Evolutionary conservation across 1,140 invertebrate genomes (phyloP).

Genomic region (Diorhabda sublineata): DNA sequence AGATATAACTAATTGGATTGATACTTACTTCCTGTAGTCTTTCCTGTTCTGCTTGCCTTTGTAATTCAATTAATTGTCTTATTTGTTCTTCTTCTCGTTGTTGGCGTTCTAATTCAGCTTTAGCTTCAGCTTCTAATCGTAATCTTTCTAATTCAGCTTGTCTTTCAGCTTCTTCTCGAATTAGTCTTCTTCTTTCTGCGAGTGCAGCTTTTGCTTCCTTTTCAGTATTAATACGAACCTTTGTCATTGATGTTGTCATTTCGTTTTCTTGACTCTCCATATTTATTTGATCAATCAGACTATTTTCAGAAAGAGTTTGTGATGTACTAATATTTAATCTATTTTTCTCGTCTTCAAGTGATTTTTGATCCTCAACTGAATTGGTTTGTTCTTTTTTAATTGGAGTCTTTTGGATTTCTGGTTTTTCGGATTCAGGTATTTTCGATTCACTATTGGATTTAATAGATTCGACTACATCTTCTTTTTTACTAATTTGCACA

Average conservation of each 20-base stretch:
- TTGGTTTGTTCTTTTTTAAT: neutral
- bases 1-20: neutral
- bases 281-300: neutral
- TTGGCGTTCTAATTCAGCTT: slow-evolving; percentile 69
- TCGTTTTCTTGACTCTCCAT: slow-evolving; percentile 26
- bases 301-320: neutral
- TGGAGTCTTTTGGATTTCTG: neutral
- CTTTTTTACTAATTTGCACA: too few relatives aligned
- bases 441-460: neutral
- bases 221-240: slow-evolving; percentile 74
- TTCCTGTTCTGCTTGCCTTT: slow-evolving; percentile 68
- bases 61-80: slow-evolving; percentile 69
- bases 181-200: slow-evolving; percentile 76
- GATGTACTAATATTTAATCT: neutral
- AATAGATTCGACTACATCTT: too few relatives aligned
- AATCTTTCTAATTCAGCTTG: slow-evolving; percentile 78
- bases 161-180: slow-evolving; percentile 79
- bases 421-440: neutral
- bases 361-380: neutral
- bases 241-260: slow-evolving; percentile 62
- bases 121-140: slow-evolving; percentile 67
- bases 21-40: slow-evolving; percentile 59
- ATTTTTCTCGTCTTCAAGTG: neutral
- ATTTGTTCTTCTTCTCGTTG: slow-evolving; percentile 79
- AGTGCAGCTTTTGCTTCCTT: slow-evolving; percentile 86